Percentiles rank a stretch among this genome's conserved stretches.
These are phyloP conservation scores for Cantharis flavilabris DNA, from an alignment of 2,888 invertebrate species.

Conservation along the genomic window DNA sequence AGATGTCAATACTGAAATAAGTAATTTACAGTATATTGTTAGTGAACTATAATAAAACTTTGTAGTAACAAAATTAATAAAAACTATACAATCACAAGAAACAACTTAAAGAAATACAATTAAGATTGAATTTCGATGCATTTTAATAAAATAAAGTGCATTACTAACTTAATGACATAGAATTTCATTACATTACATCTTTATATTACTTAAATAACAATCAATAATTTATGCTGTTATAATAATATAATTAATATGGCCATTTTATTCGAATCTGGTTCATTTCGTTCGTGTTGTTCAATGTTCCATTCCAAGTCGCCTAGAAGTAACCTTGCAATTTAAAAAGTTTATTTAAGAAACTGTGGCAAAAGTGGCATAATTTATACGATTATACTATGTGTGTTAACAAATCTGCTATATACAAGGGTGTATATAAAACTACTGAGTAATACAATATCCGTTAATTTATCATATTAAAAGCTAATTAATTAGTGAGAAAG, in stretches of 20 bases:
- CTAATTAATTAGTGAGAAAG: not conserved
- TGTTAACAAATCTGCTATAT: not conserved
- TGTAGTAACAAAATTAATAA: not conserved
- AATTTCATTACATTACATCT: too few species aligned
- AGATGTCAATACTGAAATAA: not conserved
- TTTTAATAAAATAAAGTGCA: too few species aligned
- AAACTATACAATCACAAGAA: not conserved
- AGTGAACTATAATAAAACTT: not conserved
- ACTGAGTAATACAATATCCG: not conserved
- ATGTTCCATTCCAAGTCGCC: too few species aligned
- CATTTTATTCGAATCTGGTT: too few species aligned
- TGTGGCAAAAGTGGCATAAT: not conserved
- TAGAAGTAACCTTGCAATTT: too few species aligned
- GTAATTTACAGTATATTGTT: constrained; percentile 3
- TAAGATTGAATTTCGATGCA: not conserved
- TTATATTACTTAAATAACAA: too few species aligned
- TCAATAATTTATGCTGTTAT: too few species aligned
- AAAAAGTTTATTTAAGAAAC: not conserved
- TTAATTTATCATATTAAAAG: not conserved
- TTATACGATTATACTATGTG: not conserved
- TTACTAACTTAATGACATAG: too few species aligned
- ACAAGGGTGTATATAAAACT: not conserved
- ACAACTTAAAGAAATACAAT: not conserved
- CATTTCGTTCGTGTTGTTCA: too few species aligned
- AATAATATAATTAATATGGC: too few species aligned